Conservation (phyloP, 2,797 vertebrate genomes). For the Chelidonichthys spinosus region DNA sequence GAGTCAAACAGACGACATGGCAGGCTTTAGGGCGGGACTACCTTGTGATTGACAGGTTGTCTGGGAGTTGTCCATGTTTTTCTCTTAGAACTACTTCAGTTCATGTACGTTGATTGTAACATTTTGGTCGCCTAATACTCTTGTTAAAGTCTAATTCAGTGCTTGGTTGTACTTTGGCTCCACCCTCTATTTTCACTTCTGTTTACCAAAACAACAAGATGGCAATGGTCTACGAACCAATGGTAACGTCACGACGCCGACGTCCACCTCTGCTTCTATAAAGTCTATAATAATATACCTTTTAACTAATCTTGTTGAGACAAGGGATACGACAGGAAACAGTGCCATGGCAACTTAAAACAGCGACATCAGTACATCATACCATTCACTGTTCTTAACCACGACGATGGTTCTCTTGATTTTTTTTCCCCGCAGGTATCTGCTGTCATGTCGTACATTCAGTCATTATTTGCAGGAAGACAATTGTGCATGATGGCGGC, state of each 20-base stretch:
- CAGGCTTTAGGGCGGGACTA: too few species aligned
- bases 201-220: neutral
- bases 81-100: too few species aligned
- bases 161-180: neutral
- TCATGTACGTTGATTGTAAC: neutral
- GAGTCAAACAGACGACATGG: too few species aligned
- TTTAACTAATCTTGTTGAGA: neutral
- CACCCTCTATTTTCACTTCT: neutral
- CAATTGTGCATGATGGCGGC: neutral
- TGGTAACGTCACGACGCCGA: too few species aligned
- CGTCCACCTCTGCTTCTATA: too few species aligned
- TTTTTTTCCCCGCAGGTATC: neutral
- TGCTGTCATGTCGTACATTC: conserved; percentile 14
- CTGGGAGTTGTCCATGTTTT: too few species aligned
- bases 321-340: neutral
- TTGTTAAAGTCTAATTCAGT: neutral
- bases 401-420: neutral
- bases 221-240: neutral
- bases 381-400: neutral
- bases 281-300: neutral
- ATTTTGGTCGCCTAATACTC: neutral
- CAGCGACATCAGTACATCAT: neutral
- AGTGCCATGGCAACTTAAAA: neutral
- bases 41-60: too few species aligned
- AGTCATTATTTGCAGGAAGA: conserved; percentile 22